Base-by-base conservation (phyloP, 1,140 invertebrate genomes). In the Gerris buenoi region DNA sequence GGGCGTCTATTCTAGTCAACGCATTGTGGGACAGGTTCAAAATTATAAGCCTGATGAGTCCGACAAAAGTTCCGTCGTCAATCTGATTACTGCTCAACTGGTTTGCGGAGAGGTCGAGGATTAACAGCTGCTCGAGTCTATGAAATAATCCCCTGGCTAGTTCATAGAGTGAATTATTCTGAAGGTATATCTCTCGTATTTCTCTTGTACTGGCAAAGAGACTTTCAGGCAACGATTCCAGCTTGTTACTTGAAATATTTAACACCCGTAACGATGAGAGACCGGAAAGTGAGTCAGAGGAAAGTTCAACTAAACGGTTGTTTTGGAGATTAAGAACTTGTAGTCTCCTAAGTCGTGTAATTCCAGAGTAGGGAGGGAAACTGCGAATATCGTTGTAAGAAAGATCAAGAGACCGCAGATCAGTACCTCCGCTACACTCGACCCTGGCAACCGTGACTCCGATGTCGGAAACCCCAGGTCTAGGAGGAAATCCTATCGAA, bases 31-130 rank as follows among this genome's bases (percentile, higher is more conserved):
- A 91, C 72, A 95, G 78, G 76, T 93, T 90, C 61, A 95, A 80
- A 2, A 92, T 84, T 71, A 93, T 88, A 29, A 95, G 79, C 10
- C 90, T 82, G 59, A 90, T 92, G 25, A 95, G 79, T 23, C 90
- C 91, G 27, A 86, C 79, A 74, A 95, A 93, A 25, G 89, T 90
- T 1, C 86, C 87, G 64, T 89, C 85, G 72, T 90, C 87, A 68
- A 92, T 85, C 74, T 86, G 90, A 71, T 86, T 87, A 74, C 86
- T 90, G 64, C 86, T 87, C 58, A 97, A 79, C 72, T 87, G 85
- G 79, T 97, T 97, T 66, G 88, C 85, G 1, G 90, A 90, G 64
- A 95, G 79, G 77, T 97, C 90, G 29, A 97, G 81, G 13, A 91
- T 84, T 56, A 92, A 80, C 63, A 97, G 79, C 73, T 91, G 86